These are phyloP conservation scores for Caenorhabditis sp. DNA, from an alignment of 2,888 invertebrate species.

Conservation along the genomic window DNA sequence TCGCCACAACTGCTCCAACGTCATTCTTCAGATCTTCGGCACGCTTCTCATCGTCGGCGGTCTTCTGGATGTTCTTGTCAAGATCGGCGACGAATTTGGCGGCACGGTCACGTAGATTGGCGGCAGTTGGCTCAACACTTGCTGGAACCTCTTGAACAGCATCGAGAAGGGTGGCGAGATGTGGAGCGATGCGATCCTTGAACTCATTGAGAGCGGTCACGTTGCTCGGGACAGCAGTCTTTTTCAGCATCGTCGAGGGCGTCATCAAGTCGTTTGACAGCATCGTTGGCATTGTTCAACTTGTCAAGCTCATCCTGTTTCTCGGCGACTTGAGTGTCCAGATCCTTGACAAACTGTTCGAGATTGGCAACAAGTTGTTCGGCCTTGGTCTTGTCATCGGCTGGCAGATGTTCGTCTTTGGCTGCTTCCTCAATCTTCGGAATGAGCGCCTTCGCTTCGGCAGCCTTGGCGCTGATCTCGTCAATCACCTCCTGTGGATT, in stretches of 20 bases:
- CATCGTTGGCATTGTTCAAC: conserved; percentile 54
- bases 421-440: conserved; percentile 59
- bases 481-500: conserved; percentile 47
- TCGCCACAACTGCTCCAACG: conserved; percentile 26
- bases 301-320: conserved; percentile 57
- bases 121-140: conserved; percentile 38
- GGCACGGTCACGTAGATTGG: conserved; percentile 36
- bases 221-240: conserved; percentile 30
- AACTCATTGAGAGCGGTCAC: conserved; percentile 48
- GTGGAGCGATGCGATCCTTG: conserved; percentile 46
- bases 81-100: conserved; percentile 47
- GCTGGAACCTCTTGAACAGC: conserved; percentile 42
- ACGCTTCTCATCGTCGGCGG: conserved; percentile 46
- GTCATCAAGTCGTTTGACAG: conserved; percentile 52
- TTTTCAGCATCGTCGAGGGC: conserved; percentile 58
- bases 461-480: conserved; percentile 36
- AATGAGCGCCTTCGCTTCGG: conserved; percentile 51
- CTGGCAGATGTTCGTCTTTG: conserved; percentile 51
- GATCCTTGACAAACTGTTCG: conserved; percentile 47
- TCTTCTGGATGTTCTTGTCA: conserved; percentile 31
- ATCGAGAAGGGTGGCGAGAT: conserved; percentile 38
- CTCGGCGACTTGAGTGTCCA: conserved; percentile 45
- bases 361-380: conserved; percentile 37
- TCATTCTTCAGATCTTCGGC: conserved; percentile 41
- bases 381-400: conserved; percentile 55